Evolutionary conservation across 2,113 vertebrate species (phyloP).

Genomic region (Nerophis ophidion): DNA sequence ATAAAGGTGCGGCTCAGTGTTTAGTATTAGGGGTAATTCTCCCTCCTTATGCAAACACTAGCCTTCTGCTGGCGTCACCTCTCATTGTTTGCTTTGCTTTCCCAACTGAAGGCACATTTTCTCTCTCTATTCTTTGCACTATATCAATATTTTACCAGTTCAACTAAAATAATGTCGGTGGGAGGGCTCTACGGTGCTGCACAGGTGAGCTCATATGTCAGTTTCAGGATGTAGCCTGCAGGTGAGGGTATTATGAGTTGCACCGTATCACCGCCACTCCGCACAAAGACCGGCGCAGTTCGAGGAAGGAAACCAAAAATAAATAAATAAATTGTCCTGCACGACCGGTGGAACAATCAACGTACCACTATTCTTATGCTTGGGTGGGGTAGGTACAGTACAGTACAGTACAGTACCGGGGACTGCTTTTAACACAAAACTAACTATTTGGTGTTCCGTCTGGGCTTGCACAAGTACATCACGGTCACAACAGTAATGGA

Average conservation of each 20-base stretch:
- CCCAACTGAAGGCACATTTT: slow-evolving; percentile 16
- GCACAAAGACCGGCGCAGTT: slow-evolving; percentile 58
- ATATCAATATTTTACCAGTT: slow-evolving; percentile 1
- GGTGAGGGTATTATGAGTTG: slow-evolving; percentile 33
- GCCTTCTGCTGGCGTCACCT: slow-evolving; percentile 33
- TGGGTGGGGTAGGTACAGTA: slow-evolving; percentile 51
- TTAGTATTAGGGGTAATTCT: slow-evolving; percentile 57
- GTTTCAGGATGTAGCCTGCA: slow-evolving; percentile 72
- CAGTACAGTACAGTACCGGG: slow-evolving; percentile 10
- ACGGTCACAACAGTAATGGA: no score
- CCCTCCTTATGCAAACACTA: slow-evolving; percentile 73
- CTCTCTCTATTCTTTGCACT: neutral
- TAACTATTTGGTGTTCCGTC: no score
- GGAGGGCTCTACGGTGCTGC: slow-evolving; percentile 1
- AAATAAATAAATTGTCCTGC: slow-evolving; percentile 55
- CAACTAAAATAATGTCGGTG: neutral
- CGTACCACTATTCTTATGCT: slow-evolving; percentile 69
- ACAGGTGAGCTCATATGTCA: slow-evolving; percentile 64
- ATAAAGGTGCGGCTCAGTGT: slow-evolving; percentile 70
- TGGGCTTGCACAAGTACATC: no score
- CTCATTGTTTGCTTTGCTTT: slow-evolving; percentile 36
- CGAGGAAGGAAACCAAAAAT: slow-evolving; percentile 65
- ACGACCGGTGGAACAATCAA: slow-evolving; percentile 72
- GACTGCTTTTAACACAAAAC: no score
- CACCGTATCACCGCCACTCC: slow-evolving; percentile 60